phyloP scores from a whole-genome alignment of 1,140 invertebrate genomes.

The Pseudomyrmex cubaensis region DNA sequence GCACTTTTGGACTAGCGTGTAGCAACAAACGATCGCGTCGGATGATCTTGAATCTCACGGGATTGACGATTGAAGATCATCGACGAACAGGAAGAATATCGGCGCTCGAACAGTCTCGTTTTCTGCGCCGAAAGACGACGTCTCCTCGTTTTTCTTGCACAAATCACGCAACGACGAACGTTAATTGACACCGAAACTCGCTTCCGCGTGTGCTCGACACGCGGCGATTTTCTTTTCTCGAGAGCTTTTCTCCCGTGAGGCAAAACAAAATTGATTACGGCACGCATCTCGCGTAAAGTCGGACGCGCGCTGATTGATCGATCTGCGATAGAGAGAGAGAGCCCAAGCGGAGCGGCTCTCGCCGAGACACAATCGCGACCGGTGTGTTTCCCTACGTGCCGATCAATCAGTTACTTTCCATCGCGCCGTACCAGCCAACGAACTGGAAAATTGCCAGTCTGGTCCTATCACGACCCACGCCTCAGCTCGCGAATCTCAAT shows the following conservation, averaged over 20 bases:
- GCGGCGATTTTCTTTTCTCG: slow-evolving; percentile 6
- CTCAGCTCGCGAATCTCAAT: slow-evolving; percentile 55
- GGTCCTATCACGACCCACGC: slow-evolving; percentile 51
- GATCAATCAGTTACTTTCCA: slow-evolving; percentile 71
- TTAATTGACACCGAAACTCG: not conserved
- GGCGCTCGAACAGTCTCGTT: slow-evolving; percentile 53
- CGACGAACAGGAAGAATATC: slow-evolving; percentile 40
- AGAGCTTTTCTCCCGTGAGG: not conserved
- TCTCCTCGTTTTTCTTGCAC: not conserved
- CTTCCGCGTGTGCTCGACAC: too few relatives aligned
- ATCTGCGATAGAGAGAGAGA: slow-evolving; percentile 31
- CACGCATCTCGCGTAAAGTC: slow-evolving; percentile 28
- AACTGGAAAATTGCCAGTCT: slow-evolving; percentile 70
- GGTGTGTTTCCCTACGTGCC: slow-evolving; percentile 64
- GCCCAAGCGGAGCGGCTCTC: not conserved
- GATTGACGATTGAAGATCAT: slow-evolving; percentile 46
- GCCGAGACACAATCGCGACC: slow-evolving; percentile 10
- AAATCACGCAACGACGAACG: slow-evolving; percentile 19
- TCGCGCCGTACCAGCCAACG: slow-evolving; percentile 42
- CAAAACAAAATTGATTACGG: slow-evolving; percentile 65
- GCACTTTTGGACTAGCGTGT: slow-evolving; percentile 70
- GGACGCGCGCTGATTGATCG: slow-evolving; percentile 66
- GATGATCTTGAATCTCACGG: slow-evolving; percentile 43
- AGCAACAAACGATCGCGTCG: slow-evolving; percentile 66
- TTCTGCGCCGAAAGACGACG: slow-evolving; percentile 35